Base-by-base conservation (phyloP, 2,888 invertebrate genomes). In the Plebejus argus region DNA sequence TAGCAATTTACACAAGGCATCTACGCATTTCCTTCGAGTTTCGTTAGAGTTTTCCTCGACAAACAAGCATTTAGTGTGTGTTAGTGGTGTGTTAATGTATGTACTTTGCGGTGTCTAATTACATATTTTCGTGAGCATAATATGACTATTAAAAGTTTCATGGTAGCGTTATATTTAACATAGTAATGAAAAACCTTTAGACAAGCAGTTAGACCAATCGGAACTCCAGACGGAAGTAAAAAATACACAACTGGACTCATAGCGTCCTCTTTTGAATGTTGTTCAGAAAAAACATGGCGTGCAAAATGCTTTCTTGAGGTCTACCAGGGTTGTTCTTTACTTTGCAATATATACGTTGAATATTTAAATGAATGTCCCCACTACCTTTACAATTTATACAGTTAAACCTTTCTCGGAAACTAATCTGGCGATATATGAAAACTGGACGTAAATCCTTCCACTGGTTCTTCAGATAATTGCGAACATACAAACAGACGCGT, bases 401-500 rank as follows among this genome's bases (percentile, higher is more conserved):
- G 6, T 3, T 10, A 20, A 56, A n/a, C 56, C 8, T 58, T 58
- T 8, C 7, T 7, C 58, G 8, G 20, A 20, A 58, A 20, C 20
- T 20, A 58, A 8, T 58, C 8, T 58, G 8, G 7, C 58, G 1
- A 58, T 8, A 58, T 4, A 20, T 58, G 58, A 58, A 10, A 58
- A 58, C 20, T 10, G 58, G 8, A 58, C 6, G 58, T n/a, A 20
- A 58, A 58, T 20, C 23, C 61, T 8, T 61, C 3, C 4, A 61
- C 3, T 23, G 10, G 61, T 61, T 61, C 10, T 61, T 12, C 20
- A 58, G 20, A 58, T 58, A n/a, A 58, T 58, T 10, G n/a, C 56
- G 7, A n/a, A 56, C n/a, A 56, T 56, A 58, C 58, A 58, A 20
- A 58, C 58, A 58, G 58, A 58, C 58, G n/a, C 49, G 49, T 49